Base-by-base conservation (phyloP, 2,797 vertebrate genomes). In the Neosalanx taihuensis region DNA sequence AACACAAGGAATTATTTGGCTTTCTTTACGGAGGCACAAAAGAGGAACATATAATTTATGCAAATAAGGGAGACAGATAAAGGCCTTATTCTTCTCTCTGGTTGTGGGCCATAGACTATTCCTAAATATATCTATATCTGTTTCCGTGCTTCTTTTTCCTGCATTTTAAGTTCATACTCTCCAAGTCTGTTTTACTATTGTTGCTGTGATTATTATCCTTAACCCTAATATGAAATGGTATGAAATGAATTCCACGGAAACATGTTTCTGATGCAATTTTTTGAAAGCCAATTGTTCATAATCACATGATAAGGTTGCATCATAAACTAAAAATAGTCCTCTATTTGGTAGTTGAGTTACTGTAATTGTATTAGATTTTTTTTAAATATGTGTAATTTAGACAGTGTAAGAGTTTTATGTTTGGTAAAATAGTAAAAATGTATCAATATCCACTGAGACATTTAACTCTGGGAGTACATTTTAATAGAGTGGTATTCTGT, bases 31-130 rank as follows among this genome's bases (percentile, higher is more conserved):
- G 78, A 87, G 83, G 81, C 80, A 90, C 84, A 89, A 87, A 85
- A 80, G 84, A 80, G 80, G 75, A 84, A 91, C 88, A 90, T 87
- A 91, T 90, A 89, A 91, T 92, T 87, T 87, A 93, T 92, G 89
- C 87, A 91, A 93, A 93, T 89, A 83, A 89, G 84, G 79, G 80
- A 89, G 88, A 87, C 79, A 86, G 85, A 89, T 88, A 91, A 91
- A 91, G 86, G 71, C 67, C 49, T 75, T 79, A 75, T 90, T 90
- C 86, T 92, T 89, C 84, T 84, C 84, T 84, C 82, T 75, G 41
- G 77, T 85, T 76, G 78, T 86, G 78, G 77, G 76, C 83, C 83
- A 72, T 87, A 88, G 91, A 81, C 86, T 83, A 89, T 87, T 87
- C 77, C 76, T 80, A 79, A 88, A 86, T 82, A 71, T 81, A 85